phyloP scores from a whole-genome alignment of 1,140 invertebrate species.

The Drosophila murphyi region DNA sequence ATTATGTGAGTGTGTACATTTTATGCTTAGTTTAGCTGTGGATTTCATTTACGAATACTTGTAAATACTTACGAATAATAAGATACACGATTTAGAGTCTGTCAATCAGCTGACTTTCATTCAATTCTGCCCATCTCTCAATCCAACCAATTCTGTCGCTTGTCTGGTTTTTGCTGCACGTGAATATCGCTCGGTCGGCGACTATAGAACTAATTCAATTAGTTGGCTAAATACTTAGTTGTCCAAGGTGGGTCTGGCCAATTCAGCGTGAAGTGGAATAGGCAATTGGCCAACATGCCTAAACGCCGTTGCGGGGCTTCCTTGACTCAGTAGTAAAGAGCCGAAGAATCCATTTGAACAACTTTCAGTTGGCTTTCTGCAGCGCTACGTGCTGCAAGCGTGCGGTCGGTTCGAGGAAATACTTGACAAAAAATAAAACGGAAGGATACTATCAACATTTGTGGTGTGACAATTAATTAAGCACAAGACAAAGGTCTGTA shows the following conservation, averaged over 20 bases:
- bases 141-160: background rate
- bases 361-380: conserved; percentile 81
- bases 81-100: conserved; percentile 70
- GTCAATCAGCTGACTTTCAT: conserved; percentile 76
- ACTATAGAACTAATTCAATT: conserved; percentile 65
- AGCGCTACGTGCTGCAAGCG: conserved; percentile 71
- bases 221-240: conserved; percentile 62
- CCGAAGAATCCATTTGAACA: conserved; percentile 58
- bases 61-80: conserved; percentile 75
- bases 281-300: conserved; percentile 33
- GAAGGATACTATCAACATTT: conserved; percentile 15
- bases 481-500: conserved; percentile 19
- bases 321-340: conserved; percentile 60
- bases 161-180: conserved; percentile 47
- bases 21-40: conserved; percentile 63
- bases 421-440: conserved; percentile 3
- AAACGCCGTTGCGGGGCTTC: conserved; percentile 63
- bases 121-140: conserved; percentile 21
- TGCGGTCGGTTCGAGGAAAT: conserved; percentile 60
- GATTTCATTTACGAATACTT: conserved; percentile 55
- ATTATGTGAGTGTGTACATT: conserved; percentile 35
- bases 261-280: conserved; percentile 30
- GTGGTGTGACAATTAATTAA: conserved; percentile 2
- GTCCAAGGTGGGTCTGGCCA: conserved; percentile 52
- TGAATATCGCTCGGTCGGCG: conserved; percentile 52